Conservation (phyloP, 2,113 vertebrate species). For the Microcebus ravelobensis region DNA sequence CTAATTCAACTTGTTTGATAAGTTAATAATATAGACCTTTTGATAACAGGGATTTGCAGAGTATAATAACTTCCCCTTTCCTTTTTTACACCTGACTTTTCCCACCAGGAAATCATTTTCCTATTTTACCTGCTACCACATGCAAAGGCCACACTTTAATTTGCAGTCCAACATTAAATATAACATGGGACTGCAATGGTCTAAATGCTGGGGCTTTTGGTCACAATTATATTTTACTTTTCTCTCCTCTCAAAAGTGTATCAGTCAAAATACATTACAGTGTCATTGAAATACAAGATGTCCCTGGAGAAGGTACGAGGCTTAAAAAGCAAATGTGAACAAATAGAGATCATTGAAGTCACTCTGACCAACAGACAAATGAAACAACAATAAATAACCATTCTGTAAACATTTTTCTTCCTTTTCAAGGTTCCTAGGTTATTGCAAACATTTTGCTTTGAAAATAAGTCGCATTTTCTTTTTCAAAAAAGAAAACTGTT, state of each 20-base stretch:
- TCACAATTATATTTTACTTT: conserved; percentile 81
- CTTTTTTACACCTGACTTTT: conserved; percentile 80
- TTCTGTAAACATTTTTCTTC: not conserved
- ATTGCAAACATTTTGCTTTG: conserved; percentile 9
- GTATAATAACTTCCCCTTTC: conserved; percentile 69
- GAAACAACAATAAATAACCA: conserved; percentile 69
- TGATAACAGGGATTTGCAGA: conserved; percentile 10
- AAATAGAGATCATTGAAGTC: conserved; percentile 71
- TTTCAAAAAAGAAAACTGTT: not conserved
- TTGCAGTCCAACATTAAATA: conserved; percentile 73
- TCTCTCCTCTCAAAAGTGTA: conserved; percentile 54
- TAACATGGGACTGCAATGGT: conserved; percentile 25
- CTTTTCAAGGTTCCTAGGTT: not conserved
- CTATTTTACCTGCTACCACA: conserved; percentile 39
- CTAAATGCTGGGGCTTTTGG: conserved; percentile 52
- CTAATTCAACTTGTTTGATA: conserved; percentile 47
- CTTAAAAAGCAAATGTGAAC: conserved; percentile 55
- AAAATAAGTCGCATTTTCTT: not conserved
- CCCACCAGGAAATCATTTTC: conserved; percentile 77
- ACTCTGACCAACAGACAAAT: conserved; percentile 77
- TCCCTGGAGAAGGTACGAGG: conserved; percentile 72
- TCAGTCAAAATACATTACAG: conserved; percentile 55
- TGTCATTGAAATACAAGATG: conserved; percentile 23
- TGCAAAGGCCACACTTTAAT: conserved; percentile 81
- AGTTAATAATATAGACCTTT: conserved; percentile 53